Percentiles rank a stretch among this genome's conserved stretches.
Conservation (phyloP, 2,888 invertebrate genomes). For the Pachycephus smyrnensis region DNA sequence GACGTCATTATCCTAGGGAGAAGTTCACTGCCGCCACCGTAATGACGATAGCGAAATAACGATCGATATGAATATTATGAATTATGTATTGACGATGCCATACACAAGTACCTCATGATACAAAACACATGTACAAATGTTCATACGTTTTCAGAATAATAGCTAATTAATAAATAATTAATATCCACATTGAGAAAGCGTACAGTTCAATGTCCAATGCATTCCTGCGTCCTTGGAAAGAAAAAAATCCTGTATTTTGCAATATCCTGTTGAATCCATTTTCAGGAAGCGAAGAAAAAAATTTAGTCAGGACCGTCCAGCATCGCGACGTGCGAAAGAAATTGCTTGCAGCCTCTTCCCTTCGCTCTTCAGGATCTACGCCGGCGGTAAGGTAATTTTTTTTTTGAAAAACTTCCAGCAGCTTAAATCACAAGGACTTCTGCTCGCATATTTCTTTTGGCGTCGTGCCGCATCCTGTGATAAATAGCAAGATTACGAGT, state of each 20-base stretch:
- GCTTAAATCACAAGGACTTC: not conserved
- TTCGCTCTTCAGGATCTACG: not conserved
- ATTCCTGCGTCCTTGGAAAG: not conserved
- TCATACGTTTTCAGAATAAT: constrained; percentile 66
- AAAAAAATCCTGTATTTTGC: not conserved
- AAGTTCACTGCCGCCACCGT: constrained; percentile 16
- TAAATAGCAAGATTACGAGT: constrained; percentile 63
- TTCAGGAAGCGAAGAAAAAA: not conserved
- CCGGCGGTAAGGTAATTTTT: not conserved
- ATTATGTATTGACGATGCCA: constrained; percentile 63
- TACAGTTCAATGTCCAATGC: not conserved
- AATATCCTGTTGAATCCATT: not conserved
- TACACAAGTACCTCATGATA: constrained; percentile 67
- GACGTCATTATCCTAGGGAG: not conserved
- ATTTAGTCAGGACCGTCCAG: not conserved
- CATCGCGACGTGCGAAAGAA: not conserved
- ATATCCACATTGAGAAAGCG: constrained; percentile 43
- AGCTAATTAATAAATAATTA: constrained; percentile 65
- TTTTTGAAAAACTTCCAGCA: not conserved
- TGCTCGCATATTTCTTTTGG: not conserved
- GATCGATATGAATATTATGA: constrained; percentile 30
- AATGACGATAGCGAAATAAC: constrained; percentile 5
- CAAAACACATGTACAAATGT: constrained; percentile 66
- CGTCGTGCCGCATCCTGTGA: constrained; percentile 54
- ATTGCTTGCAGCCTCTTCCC: not conserved